Conservation (phyloP, 2,113 vertebrate species). For the Pseudopodoces humilis region DNA sequence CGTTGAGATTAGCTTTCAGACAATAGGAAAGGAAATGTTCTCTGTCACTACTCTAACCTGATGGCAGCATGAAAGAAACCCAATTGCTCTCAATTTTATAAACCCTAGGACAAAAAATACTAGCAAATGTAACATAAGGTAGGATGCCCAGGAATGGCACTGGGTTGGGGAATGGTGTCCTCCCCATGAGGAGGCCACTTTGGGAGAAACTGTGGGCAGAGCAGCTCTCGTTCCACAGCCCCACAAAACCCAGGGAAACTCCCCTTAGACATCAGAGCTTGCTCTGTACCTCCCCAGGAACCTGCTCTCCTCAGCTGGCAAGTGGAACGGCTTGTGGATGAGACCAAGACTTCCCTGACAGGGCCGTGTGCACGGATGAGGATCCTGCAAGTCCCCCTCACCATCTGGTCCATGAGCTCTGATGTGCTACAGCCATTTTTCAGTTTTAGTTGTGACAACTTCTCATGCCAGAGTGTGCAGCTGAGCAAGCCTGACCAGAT, state of each 20-base stretch:
- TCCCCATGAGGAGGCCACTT: not conserved
- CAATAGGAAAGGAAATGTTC: slow-evolving; percentile 35
- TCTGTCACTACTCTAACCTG: slow-evolving; percentile 30
- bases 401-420: slow-evolving; percentile 13
- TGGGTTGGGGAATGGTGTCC: not conserved
- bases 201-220: not conserved
- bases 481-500: slow-evolving; percentile 55
- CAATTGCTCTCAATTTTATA: not conserved
- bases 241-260: not conserved
- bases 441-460: slow-evolving; percentile 10
- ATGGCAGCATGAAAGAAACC: not conserved
- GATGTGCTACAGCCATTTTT: slow-evolving; percentile 21
- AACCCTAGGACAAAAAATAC: not conserved
- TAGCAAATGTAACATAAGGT: not conserved
- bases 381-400: not conserved
- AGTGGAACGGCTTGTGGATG: not conserved
- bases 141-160: not conserved
- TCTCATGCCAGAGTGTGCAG: not conserved
- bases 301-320: not conserved
- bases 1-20: slow-evolving; percentile 47
- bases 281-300: not conserved
- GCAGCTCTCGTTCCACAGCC: not conserved
- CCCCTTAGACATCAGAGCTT: not conserved
- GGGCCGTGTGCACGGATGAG: not conserved
- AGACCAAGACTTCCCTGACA: not conserved